These are phyloP conservation scores for Avahi laniger DNA, from an alignment of 2,797 vertebrate species.

Conservation along the genomic window DNA sequence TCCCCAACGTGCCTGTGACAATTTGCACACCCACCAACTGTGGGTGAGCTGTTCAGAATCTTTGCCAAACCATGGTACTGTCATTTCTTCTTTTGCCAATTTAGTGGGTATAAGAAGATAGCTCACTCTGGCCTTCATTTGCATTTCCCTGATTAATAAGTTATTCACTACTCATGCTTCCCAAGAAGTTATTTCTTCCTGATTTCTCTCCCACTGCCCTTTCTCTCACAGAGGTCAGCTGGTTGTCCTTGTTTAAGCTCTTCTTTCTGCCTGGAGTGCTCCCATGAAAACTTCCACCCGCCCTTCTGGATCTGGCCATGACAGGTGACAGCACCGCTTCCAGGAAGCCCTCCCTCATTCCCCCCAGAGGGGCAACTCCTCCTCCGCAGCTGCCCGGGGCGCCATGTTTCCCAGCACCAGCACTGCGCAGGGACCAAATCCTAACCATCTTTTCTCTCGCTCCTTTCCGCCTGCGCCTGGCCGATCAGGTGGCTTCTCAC, in stretches of 20 bases:
- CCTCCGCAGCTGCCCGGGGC: not conserved
- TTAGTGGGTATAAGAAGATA: not conserved
- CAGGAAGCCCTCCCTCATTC: not conserved
- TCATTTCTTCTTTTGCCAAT: not conserved
- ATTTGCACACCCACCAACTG: not conserved
- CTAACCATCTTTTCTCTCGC: not conserved
- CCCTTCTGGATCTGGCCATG: not conserved
- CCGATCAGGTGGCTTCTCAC: not conserved
- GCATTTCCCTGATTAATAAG: not conserved
- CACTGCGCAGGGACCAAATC: not conserved
- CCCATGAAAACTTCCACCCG: not conserved
- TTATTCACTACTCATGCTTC: not conserved
- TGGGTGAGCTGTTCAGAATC: not conserved
- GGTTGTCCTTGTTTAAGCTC: not conserved
- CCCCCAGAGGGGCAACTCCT: too few relatives aligned
- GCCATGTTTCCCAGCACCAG: not conserved
- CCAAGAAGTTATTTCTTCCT: not conserved
- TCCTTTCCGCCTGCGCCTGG: not conserved
- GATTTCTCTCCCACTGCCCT: not conserved
- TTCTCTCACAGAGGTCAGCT: not conserved
- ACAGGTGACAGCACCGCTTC: not conserved
- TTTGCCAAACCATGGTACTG: accelerated
- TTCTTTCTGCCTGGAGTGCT: not conserved
- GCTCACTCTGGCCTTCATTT: not conserved
- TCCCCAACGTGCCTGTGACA: not conserved